These are phyloP conservation scores for Matsumyia berberina DNA, from an alignment of 2,888 invertebrate species.

Conservation along the genomic window DNA sequence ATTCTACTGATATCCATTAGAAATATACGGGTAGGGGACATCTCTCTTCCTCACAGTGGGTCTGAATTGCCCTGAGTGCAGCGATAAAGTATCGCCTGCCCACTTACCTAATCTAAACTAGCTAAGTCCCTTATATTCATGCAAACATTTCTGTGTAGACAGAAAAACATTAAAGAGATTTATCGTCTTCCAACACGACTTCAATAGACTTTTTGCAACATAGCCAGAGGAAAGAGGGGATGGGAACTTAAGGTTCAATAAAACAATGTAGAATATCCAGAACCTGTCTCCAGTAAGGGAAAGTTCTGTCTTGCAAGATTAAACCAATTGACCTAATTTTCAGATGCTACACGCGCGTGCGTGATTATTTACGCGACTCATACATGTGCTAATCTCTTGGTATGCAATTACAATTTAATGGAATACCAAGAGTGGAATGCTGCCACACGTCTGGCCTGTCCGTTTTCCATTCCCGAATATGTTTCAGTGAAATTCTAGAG, in stretches of 20 bases:
- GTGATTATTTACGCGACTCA: constrained; percentile 57
- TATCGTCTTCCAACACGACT: too few species aligned
- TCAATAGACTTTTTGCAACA: too few species aligned
- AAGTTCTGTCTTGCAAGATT: constrained; percentile 26
- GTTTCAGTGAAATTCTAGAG: constrained; percentile 12
- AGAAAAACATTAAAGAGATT: too few species aligned
- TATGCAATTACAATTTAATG: constrained; percentile 68
- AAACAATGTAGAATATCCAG: neutral
- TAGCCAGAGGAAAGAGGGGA: too few species aligned
- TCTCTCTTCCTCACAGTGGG: too few species aligned
- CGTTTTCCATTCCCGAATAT: constrained; percentile 13
- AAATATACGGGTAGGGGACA: too few species aligned
- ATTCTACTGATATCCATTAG: too few species aligned
- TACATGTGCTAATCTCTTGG: constrained; percentile 61
- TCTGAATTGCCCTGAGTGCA: too few species aligned
- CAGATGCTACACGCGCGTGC: constrained; percentile 25
- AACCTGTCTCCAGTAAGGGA: constrained; percentile 21
- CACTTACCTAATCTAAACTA: too few species aligned
- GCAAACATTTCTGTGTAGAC: too few species aligned
- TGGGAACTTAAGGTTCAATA: neutral
- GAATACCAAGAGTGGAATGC: constrained; percentile 67
- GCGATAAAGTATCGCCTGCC: too few species aligned
- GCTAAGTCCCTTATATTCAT: too few species aligned
- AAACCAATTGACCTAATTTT: constrained; percentile 59
- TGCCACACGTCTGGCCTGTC: constrained; percentile 55